These are phyloP conservation scores for Natrix natrix DNA, from an alignment of 2,797 vertebrate genomes.

Conservation along the genomic window DNA sequence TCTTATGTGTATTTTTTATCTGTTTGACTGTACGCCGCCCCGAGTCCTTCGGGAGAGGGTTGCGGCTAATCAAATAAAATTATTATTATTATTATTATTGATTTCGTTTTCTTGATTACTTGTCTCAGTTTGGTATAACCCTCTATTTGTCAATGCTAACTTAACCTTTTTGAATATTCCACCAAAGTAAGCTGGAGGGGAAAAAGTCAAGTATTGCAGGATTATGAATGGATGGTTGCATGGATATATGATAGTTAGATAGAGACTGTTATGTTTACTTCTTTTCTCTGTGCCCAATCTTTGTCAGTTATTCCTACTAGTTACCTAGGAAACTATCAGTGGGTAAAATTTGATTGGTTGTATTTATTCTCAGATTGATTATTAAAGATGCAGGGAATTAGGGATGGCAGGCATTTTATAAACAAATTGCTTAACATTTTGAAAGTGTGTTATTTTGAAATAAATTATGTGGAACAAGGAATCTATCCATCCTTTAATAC, in stretches of 20 bases:
- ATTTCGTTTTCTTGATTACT: neutral
- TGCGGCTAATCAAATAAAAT: too few species aligned
- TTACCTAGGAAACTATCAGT: constrained; percentile 70
- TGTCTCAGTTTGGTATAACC: constrained; percentile 15
- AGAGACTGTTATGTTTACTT: constrained; percentile 26
- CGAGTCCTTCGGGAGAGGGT: too few species aligned
- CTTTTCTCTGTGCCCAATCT: constrained; percentile 34
- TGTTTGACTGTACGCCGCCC: too few species aligned
- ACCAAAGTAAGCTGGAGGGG: constrained; percentile 16
- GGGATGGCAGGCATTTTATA: constrained; percentile 51
- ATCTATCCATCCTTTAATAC: constrained; percentile 21
- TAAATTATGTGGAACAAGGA: constrained; percentile 9
- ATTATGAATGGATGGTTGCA: neutral
- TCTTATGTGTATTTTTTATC: too few species aligned
- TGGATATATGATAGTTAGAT: neutral
- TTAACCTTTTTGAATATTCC: constrained; percentile 19
- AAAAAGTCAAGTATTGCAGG: constrained; percentile 38
- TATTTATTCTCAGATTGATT: constrained; percentile 53
- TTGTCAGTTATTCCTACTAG: constrained; percentile 54
- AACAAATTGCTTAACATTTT: constrained; percentile 43
- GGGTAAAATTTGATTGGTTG: constrained; percentile 60
- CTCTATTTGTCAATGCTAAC: constrained; percentile 17
- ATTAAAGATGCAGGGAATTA: constrained; percentile 56
- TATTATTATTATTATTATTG: too few species aligned
- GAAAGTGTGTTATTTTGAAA: constrained; percentile 48